These are phyloP conservation scores for Calonectris borealis DNA, from an alignment of 2,113 vertebrate genomes.

Conservation along the genomic window DNA sequence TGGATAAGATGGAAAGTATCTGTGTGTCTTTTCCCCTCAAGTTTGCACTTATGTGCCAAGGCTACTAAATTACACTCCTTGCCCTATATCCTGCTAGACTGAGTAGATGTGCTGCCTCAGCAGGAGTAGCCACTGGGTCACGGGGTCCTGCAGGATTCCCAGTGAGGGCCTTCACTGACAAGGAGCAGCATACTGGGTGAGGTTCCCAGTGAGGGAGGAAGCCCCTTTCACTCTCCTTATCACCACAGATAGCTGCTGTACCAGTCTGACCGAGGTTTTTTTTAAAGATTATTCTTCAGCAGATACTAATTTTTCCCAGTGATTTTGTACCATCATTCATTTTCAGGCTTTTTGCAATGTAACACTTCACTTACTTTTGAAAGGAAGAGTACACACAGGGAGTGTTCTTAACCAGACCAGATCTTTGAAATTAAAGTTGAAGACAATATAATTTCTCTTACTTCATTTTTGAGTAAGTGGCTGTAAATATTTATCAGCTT, in stretches of 20 bases:
- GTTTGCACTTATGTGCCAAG: not conserved
- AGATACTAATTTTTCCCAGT: not conserved
- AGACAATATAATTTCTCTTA: not conserved
- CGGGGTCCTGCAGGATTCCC: not conserved
- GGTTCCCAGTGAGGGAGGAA: not conserved
- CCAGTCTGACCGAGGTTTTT: rapidly evolving
- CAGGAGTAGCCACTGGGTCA: not conserved
- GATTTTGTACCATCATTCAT: not conserved
- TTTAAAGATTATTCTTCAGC: not conserved
- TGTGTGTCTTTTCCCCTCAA: not conserved
- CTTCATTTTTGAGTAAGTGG: not conserved
- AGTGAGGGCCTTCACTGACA: not conserved
- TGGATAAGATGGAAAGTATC: not conserved
- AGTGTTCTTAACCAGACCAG: not conserved
- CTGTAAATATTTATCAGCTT: not conserved
- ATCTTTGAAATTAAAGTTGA: not conserved
- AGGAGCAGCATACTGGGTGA: not conserved
- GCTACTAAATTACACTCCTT: not conserved
- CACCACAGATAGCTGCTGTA: not conserved
- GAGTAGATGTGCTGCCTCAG: not conserved
- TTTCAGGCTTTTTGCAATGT: not conserved
- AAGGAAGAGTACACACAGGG: not conserved
- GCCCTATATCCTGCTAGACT: not conserved
- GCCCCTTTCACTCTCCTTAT: not conserved
- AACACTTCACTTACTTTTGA: not conserved